phyloP scores from a whole-genome alignment of 2,113 vertebrate species.

The Formicarius rufipectus region DNA sequence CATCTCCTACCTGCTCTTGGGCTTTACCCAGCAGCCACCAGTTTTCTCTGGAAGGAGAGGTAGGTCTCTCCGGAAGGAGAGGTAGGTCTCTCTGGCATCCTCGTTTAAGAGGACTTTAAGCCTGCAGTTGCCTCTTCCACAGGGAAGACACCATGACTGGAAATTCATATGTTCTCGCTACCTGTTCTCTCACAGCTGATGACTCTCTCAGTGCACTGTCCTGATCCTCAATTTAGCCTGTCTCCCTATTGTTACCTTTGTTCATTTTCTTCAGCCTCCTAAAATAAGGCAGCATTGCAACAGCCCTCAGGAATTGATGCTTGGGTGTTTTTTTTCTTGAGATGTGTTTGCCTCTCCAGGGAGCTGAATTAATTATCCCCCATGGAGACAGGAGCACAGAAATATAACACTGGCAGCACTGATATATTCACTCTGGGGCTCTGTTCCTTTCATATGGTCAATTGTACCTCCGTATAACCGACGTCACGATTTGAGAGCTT shows the following conservation, averaged over 20 bases:
- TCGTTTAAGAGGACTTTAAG: neutral
- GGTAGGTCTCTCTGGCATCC: too few relatives aligned
- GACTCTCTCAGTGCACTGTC: neutral
- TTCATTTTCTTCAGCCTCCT: neutral
- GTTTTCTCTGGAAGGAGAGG: neutral
- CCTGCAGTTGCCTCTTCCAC: neutral
- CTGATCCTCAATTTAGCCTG: neutral
- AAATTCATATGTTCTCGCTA: neutral
- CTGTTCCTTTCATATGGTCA: neutral
- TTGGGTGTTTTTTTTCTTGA: neutral
- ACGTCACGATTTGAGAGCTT: neutral
- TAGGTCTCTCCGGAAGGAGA: neutral
- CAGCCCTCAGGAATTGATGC: neutral
- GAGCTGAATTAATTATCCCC: neutral
- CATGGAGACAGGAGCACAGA: neutral
- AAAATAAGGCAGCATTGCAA: neutral
- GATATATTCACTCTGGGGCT: neutral
- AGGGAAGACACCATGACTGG: neutral
- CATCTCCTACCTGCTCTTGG: neutral
- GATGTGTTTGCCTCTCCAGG: neutral
- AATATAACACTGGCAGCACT: neutral
- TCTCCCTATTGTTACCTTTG: neutral
- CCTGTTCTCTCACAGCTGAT: neutral
- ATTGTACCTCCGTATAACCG: neutral
- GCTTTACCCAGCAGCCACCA: neutral